These are phyloP conservation scores for Oreotrochilus melanogaster DNA, from an alignment of 2,113 vertebrate genomes.

Conservation along the genomic window DNA sequence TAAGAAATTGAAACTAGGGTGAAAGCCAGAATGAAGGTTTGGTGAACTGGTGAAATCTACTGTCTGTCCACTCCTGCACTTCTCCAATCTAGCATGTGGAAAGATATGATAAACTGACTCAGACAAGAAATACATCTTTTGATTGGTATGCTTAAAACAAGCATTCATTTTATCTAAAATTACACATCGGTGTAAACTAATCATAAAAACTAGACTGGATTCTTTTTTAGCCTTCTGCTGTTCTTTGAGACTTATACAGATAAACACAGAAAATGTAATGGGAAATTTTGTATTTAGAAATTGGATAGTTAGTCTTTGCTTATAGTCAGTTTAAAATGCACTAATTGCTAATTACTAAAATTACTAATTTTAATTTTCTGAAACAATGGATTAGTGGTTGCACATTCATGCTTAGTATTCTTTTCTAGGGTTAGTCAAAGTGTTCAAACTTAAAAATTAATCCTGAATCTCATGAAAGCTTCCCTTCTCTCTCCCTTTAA, in stretches of 20 bases:
- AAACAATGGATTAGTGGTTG: neutral
- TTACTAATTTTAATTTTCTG: neutral
- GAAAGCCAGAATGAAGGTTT: neutral
- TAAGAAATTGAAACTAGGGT: neutral
- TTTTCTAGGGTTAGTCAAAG: neutral
- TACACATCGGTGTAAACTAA: neutral
- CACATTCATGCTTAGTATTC: neutral
- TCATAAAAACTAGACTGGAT: neutral
- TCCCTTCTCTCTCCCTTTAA: neutral
- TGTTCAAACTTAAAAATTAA: neutral
- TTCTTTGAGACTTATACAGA: neutral
- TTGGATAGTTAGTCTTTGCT: neutral
- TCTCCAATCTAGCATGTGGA: neutral
- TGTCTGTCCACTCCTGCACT: neutral
- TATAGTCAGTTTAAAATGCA: neutral
- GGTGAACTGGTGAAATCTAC: neutral
- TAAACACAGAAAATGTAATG: neutral
- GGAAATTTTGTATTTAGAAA: neutral
- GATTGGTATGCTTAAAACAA: neutral
- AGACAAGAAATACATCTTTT: neutral
- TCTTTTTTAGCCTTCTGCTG: neutral
- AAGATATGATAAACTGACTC: neutral
- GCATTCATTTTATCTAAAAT: neutral
- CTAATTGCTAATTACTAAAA: too few relatives aligned
- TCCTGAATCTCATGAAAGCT: neutral